Conservation (phyloP, 2,113 vertebrate genomes). For the Pterocles burchelli region DNA sequence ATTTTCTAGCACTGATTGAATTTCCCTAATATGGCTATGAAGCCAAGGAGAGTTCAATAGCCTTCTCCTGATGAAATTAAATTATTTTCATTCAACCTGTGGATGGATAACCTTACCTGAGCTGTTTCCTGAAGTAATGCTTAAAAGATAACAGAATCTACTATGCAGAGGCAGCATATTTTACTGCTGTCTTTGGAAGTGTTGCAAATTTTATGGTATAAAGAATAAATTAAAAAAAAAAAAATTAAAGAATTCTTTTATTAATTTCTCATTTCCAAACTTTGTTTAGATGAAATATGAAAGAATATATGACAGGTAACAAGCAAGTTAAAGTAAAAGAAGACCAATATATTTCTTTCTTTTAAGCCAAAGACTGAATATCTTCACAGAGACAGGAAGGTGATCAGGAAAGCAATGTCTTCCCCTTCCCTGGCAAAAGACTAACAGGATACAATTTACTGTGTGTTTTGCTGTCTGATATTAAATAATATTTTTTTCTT, state of each 20-base stretch:
- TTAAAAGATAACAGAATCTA: constrained; percentile 1
- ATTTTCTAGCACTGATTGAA: constrained; percentile 44
- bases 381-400: background rate
- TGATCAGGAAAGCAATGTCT: background rate
- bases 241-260: background rate
- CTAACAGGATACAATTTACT: background rate
- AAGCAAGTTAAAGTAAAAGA: background rate
- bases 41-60: constrained; percentile 47
- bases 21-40: constrained; percentile 49
- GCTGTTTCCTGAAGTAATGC: background rate
- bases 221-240: background rate
- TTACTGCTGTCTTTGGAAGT: background rate
- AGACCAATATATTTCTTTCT: background rate
- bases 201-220: background rate
- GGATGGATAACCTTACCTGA: constrained; percentile 27
- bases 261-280: background rate
- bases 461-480: background rate
- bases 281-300: background rate
- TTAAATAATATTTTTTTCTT: background rate
- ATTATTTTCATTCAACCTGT: constrained; percentile 39
- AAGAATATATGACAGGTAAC: background rate
- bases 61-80: constrained; percentile 2
- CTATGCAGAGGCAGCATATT: background rate
- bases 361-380: background rate
- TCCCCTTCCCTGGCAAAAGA: background rate